Percentiles rank a stretch among this genome's conserved stretches.
These are phyloP conservation scores for Helostoma temminkii DNA, from an alignment of 2,797 vertebrate species.

Conservation along the genomic window DNA sequence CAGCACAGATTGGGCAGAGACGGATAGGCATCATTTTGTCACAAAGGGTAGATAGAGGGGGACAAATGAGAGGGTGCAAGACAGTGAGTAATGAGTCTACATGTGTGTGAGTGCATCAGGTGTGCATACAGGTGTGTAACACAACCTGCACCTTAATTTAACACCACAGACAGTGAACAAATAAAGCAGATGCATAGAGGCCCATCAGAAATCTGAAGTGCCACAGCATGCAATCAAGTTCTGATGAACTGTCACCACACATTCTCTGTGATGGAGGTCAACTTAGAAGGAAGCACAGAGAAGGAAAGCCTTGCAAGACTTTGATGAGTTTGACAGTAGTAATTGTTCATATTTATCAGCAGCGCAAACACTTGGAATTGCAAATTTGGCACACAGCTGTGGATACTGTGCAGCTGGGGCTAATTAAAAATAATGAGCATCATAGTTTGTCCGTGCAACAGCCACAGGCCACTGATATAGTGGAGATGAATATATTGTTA, in stretches of 20 bases:
- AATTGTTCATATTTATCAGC: constrained; percentile 20
- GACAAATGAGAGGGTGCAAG: constrained; percentile 14
- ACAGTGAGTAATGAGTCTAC: constrained; percentile 7
- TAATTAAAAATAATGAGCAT: constrained; percentile 62
- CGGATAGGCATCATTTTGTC: constrained; percentile 45
- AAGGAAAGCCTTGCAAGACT: too few relatives aligned
- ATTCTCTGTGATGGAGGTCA: neutral
- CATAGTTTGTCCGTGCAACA: constrained; percentile 32
- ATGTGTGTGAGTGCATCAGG: neutral
- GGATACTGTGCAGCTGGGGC: constrained; percentile 15
- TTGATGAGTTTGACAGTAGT: constrained; percentile 9
- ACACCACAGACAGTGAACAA: constrained; percentile 5
- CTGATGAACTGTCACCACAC: neutral
- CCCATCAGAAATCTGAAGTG: constrained; percentile 11
- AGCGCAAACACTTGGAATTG: constrained; percentile 13
- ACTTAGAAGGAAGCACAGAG: neutral
- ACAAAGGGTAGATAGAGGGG: constrained; percentile 3
- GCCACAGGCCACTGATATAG: constrained; percentile 19
- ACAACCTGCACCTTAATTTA: constrained; percentile 13
- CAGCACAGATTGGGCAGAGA: constrained; percentile 3
- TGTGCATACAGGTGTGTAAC: neutral
- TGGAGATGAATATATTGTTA: constrained; percentile 17
- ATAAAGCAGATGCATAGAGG: neutral
- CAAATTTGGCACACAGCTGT: constrained; percentile 34
- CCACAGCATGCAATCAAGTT: constrained; percentile 13